phyloP scores from a whole-genome alignment of 2,888 invertebrate genomes.

The Epistrophella euchroma region DNA sequence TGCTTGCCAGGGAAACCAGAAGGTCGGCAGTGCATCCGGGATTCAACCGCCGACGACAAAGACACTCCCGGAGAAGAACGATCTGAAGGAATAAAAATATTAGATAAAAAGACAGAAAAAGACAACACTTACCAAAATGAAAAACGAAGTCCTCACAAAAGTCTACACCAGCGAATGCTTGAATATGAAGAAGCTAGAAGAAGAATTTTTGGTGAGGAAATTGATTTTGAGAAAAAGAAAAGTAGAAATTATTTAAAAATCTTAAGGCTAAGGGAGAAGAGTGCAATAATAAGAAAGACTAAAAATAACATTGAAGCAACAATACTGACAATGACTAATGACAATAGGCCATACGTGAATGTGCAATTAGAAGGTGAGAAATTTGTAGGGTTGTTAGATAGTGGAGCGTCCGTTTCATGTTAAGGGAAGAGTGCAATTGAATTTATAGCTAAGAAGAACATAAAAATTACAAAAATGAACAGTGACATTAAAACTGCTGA shows the following conservation, averaged over 20 bases:
- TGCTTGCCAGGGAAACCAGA: constrained; percentile 14
- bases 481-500: constrained; percentile 1
- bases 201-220: constrained; percentile 4
- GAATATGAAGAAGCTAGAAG: neutral
- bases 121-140: neutral
- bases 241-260: constrained; percentile 13
- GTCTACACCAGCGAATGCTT: neutral
- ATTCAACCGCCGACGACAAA: constrained; percentile 1
- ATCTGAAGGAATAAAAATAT: constrained; percentile 1
- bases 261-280: neutral
- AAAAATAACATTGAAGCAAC: neutral
- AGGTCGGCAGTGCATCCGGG: constrained; percentile 12
- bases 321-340: neutral
- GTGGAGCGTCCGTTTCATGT: constrained; percentile 4
- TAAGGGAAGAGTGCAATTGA: constrained; percentile 10
- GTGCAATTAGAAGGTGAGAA: neutral
- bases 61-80: neutral
- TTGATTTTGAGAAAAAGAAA: neutral
- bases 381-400: constrained; percentile 7
- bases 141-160: neutral
- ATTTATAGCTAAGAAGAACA: neutral
- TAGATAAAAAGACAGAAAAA: neutral
- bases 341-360: constrained; percentile 20
- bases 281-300: neutral
- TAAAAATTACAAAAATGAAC: neutral